These are phyloP conservation scores for Drosophila navojoa DNA, from an alignment of 1,140 invertebrate genomes.

Conservation along the genomic window DNA sequence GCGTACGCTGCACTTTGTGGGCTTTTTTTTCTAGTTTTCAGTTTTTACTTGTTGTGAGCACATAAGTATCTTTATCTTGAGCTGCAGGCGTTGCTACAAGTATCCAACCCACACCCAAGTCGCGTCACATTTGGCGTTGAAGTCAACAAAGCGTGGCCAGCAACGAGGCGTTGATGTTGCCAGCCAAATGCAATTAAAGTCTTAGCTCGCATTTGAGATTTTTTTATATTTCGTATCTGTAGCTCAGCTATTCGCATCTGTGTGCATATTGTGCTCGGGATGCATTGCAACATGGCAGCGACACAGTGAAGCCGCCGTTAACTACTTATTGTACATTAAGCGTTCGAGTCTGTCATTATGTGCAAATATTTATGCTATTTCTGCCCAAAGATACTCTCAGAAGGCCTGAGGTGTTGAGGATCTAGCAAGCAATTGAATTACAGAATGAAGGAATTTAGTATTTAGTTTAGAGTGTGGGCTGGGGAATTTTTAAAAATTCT, in stretches of 20 bases:
- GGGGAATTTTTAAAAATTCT: background rate
- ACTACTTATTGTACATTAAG: slow-evolving; percentile 34
- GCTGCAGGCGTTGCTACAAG: slow-evolving; percentile 25
- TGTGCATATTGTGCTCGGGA: slow-evolving; percentile 19
- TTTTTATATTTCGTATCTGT: background rate
- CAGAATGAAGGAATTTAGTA: too few relatives aligned
- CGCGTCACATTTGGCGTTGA: slow-evolving; percentile 16
- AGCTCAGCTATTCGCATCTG: slow-evolving; percentile 29
- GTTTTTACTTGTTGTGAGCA: too few relatives aligned
- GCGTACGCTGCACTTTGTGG: slow-evolving; percentile 9
- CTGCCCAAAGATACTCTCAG: slow-evolving; percentile 12
- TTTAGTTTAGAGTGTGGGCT: background rate
- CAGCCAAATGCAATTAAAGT: slow-evolving; percentile 67
- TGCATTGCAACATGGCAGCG: slow-evolving; percentile 43
- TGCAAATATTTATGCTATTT: background rate
- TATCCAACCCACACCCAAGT: slow-evolving; percentile 26
- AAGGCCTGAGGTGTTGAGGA: too few relatives aligned
- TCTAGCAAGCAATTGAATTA: background rate
- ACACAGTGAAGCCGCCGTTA: slow-evolving; percentile 14
- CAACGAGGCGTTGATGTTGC: slow-evolving; percentile 58
- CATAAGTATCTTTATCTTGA: slow-evolving; percentile 14
- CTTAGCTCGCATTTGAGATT: slow-evolving; percentile 10
- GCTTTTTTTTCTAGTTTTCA: background rate
- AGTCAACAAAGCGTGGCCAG: slow-evolving; percentile 64
- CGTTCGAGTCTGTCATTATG: slow-evolving; percentile 33